Percentiles rank a stretch among this genome's conserved stretches.
Evolutionary conservation across 2,113 vertebrate genomes (phyloP).

Genomic region (Cygnus atratus): DNA sequence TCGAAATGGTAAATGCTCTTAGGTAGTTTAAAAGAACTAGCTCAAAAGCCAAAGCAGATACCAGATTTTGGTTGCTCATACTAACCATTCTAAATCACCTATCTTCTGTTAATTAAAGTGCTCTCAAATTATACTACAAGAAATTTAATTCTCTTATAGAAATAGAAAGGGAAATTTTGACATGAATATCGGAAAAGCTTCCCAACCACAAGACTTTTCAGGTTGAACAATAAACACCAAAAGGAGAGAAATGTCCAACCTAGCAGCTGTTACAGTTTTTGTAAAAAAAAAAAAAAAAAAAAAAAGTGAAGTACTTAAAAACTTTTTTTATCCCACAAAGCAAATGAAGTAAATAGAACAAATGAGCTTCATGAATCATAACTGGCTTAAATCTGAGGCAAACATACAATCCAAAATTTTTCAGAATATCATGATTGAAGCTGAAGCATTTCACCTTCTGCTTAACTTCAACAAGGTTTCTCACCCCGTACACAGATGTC

Average conservation of each 20-base stretch:
- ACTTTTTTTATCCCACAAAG: neutral
- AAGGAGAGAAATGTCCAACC: neutral
- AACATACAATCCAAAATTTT: neutral
- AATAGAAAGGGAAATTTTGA: neutral
- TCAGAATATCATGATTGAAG: neutral
- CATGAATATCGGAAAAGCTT: neutral
- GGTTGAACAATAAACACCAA: neutral
- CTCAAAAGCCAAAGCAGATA: neutral
- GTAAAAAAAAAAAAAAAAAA: too few species aligned
- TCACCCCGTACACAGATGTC: neutral
- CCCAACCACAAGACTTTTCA: neutral
- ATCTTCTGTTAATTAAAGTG: neutral
- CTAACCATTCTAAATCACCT: neutral
- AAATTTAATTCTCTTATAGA: neutral
- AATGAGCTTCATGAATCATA: neutral
- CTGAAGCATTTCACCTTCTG: neutral
- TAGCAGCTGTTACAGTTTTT: neutral
- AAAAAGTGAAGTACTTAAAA: too few species aligned
- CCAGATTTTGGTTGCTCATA: neutral
- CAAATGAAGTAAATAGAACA: neutral
- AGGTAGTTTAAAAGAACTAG: neutral
- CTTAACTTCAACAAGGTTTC: neutral
- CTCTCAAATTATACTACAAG: neutral
- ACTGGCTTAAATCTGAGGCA: neutral
- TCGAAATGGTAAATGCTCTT: neutral